These are phyloP conservation scores for Cossypha polioptera DNA, from an alignment of 2,797 vertebrate genomes.

Conservation along the genomic window DNA sequence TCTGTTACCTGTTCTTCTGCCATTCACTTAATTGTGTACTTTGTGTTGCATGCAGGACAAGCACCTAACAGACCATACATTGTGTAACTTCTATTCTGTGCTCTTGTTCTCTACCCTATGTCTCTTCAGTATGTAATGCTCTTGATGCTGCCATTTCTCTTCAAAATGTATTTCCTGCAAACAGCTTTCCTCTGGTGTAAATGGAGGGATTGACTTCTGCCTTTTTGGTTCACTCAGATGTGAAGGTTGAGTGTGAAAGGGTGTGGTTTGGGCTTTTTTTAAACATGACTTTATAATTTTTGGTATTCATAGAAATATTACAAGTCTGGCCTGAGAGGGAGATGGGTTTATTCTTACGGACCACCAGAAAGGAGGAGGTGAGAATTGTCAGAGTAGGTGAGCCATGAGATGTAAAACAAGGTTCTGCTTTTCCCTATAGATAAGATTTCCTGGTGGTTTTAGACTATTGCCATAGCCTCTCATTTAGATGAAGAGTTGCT, in stretches of 20 bases:
- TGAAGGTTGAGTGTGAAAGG: not conserved
- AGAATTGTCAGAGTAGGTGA: not conserved
- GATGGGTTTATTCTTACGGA: not conserved
- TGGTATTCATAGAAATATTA: not conserved
- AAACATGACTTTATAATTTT: not conserved
- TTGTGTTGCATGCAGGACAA: not conserved
- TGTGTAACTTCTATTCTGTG: not conserved
- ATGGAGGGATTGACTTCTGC: not conserved
- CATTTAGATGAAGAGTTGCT: not conserved
- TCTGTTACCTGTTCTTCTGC: not conserved
- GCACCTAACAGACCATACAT: not conserved
- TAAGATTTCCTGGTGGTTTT: not conserved
- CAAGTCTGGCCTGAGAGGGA: not conserved
- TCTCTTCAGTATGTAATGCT: not conserved
- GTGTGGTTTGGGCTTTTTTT: not conserved
- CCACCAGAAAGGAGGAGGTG: not conserved
- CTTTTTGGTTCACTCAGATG: not conserved
- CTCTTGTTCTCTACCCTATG: not conserved
- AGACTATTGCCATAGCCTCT: not conserved
- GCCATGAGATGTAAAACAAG: not conserved
- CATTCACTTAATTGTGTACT: not conserved
- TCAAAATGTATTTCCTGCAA: not conserved
- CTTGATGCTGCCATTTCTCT: not conserved
- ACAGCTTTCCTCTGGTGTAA: not conserved
- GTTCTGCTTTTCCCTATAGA: not conserved